Evolutionary conservation across 2,888 invertebrate species (phyloP).

Genomic region (Lasioglossum figueresi): DNA sequence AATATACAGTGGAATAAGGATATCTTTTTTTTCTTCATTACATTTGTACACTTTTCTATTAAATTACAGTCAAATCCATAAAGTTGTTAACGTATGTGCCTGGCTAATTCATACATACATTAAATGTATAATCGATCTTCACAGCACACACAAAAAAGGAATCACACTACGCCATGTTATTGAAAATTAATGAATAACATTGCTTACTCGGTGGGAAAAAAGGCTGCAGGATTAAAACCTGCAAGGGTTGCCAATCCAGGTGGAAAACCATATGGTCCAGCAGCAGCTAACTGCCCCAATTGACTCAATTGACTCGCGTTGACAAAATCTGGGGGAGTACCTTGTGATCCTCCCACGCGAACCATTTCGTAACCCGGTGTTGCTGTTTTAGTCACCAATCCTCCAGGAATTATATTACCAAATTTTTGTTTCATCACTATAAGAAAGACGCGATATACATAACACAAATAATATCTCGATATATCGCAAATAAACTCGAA

Average conservation of each 20-base stretch:
- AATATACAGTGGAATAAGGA: neutral
- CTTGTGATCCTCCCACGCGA: constrained; percentile 83
- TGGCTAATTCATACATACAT: constrained; percentile 57
- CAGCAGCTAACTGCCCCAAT: constrained; percentile 76
- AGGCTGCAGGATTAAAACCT: constrained; percentile 90
- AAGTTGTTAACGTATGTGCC: constrained; percentile 39
- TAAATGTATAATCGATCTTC: neutral
- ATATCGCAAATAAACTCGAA: neutral
- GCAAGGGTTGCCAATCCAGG: constrained; percentile 80
- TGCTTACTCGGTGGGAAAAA: constrained; percentile 93
- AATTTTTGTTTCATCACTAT: constrained; percentile 78
- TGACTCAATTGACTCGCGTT: constrained; percentile 82
- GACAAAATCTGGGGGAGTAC: constrained; percentile 76
- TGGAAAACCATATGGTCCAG: constrained; percentile 75
- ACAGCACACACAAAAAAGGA: neutral
- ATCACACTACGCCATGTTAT: neutral
- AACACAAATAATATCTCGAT: neutral
- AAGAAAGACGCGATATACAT: neutral
- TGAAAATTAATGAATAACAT: neutral
- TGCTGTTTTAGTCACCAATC: constrained; percentile 84
- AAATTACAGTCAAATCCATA: neutral
- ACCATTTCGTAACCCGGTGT: constrained; percentile 86
- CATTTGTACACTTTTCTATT: neutral
- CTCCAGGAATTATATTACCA: constrained; percentile 83
- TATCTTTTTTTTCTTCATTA: constrained; percentile 17